Conservation (phyloP, 2,888 invertebrate species). For the Oxyteleia sp. region DNA sequence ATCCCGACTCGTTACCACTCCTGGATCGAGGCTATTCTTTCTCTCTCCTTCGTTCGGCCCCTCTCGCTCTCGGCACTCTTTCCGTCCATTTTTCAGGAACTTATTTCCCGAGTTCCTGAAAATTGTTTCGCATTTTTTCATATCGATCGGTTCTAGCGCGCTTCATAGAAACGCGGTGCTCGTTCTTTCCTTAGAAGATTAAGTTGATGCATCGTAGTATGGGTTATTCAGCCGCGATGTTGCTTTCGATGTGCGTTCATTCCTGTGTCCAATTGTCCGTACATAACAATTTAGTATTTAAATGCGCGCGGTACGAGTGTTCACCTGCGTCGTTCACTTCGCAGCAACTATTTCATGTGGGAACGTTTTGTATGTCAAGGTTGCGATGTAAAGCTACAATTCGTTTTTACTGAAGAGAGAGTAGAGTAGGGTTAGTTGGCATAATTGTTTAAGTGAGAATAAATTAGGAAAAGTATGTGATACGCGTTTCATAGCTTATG, state of each 20-base stretch:
- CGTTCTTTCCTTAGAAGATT: too few relatives aligned
- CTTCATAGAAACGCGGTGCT: constrained; percentile 33
- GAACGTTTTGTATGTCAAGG: constrained; percentile 24
- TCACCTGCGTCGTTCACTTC: constrained; percentile 11
- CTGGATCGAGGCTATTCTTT: constrained; percentile 78
- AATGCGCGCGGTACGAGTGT: constrained; percentile 13
- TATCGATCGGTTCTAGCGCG: constrained; percentile 20
- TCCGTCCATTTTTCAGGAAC: constrained; percentile 65
- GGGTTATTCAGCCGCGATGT: too few relatives aligned
- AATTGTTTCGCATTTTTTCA: constrained; percentile 46
- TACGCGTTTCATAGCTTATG: too few relatives aligned
- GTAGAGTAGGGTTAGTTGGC: too few relatives aligned
- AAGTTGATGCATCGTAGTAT: too few relatives aligned
- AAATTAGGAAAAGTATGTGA: too few relatives aligned
- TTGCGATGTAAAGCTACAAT: neutral
- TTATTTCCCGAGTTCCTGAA: constrained; percentile 56
- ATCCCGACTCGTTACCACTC: constrained; percentile 85
- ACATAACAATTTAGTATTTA: constrained; percentile 19
- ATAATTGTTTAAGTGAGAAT: too few relatives aligned
- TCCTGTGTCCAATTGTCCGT: neutral
- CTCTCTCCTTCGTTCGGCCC: constrained; percentile 50
- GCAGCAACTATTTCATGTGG: neutral
- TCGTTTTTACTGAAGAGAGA: neutral
- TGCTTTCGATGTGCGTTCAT: constrained; percentile 3
- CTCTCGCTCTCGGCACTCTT: constrained; percentile 51